Evolutionary conservation across 2,888 invertebrate genomes (phyloP), one percentile per base, ranked within the genome.

Genomic region (Philaethria dido): DNA sequence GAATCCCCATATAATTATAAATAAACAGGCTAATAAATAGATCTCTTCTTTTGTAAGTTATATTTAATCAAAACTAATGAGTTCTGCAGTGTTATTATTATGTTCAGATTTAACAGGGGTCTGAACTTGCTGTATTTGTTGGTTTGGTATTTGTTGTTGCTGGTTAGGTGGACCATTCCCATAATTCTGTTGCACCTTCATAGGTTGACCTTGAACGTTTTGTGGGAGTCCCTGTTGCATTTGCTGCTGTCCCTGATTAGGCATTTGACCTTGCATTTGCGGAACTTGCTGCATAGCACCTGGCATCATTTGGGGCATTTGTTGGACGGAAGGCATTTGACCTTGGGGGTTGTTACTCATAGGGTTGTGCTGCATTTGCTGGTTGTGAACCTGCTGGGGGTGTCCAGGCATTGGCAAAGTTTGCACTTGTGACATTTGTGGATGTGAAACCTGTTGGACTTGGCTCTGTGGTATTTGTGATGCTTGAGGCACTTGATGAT

Each of bases 51-150:
- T 69, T 45, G 64, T 62, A 54, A 48, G 50, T 64, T 63, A 61
- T 42, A 73, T 80, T 94, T 93, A 97, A 92, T 97, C 97, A 76
- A 97, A 97, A 81, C 95, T 95, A 73, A 97, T 97, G 44, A 97
- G 92, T 86, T 97, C 97, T 16, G 96, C 97, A 2, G 96, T 96
- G 69, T 89, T 92, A 71, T 89, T 92, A 72, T 91, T 92, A 64
- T 84, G 80, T 78, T 92, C 92, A 13, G 91, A 79, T 69, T 92
- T 92, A 0, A 82, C 80, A 0, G 85, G 80, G 1, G 88, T 83
- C 72, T 84, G 90, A n/a, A 74, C 71, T 64, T 74, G 78, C 33
- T 77, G 75, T 5, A 54, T 47, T 44, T 61, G 67, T 20, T 69
- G 76, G 67, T 67, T 75, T 60, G 71, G 79, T 20, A 71, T 75